Base-by-base conservation (phyloP, 2,113 vertebrate genomes). In the Columba janthina region DNA sequence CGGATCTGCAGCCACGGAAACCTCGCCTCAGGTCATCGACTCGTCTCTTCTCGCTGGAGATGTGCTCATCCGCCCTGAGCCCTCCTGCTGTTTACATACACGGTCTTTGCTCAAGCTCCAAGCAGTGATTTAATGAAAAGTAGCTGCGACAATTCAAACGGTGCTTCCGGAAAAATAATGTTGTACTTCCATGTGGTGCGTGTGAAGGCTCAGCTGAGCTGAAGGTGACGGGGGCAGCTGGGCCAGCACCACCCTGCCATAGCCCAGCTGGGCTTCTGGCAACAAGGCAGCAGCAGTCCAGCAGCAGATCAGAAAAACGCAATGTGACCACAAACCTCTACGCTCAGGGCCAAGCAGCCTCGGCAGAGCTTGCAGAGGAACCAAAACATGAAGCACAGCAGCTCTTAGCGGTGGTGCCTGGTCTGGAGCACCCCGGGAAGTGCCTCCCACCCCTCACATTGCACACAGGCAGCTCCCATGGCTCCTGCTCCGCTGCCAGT, bases 401-500 rank as follows among this genome's bases (percentile, higher is more conserved):
- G 20, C 0, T 7, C 4, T 5, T 21, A 10, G 50, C 4, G 0
- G n/a, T 7, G 53, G 61, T 1, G 5, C 1, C 42, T 17, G 42
- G 15, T 17, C 42, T 44, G 42, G 42, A 44, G 42, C 42, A 42
- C 42, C 25, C 3, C 1, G 40, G 77, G 74, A 15, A 31, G 31
- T 0, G 0, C 36, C 20, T 40, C 50, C 70, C 3, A 0, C 42
- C 60, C 34, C 34, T 42, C 0, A 0, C 8, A 1, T 51, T 25
- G 22, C 46, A 4, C 1, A 4, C 28, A 5, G 0, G 0, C 26
- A 25, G 66, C 42, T 64, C 65, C 58, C 15, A 8, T 6, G 1
- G 0, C 48, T n/a, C 17, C 53, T 80, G 42, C 73, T 76, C 50
- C 1, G 3, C 54, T 38, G 66, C 56, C 2, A 0, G 1, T 0